These are phyloP conservation scores for Lycodopsis pacificus DNA, from an alignment of 2,797 vertebrate genomes.

Conservation along the genomic window DNA sequence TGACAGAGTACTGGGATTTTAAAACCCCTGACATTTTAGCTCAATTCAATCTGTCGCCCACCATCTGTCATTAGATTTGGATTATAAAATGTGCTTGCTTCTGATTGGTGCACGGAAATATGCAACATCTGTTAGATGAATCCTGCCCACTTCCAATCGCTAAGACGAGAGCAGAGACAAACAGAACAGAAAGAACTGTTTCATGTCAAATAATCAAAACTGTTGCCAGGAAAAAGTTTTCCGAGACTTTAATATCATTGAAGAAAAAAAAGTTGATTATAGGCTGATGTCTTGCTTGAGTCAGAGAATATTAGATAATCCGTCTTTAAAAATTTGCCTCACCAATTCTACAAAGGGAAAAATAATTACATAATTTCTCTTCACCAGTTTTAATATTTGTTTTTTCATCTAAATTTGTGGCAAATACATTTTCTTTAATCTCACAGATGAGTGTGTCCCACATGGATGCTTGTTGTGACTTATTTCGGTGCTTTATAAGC, in stretches of 20 bases:
- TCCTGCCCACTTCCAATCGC: not conserved
- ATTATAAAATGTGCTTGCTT: not conserved
- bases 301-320: constrained; percentile 18
- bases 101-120: not conserved
- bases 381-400: constrained; percentile 23
- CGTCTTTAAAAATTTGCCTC: not conserved
- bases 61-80: not conserved
- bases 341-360: constrained; percentile 6
- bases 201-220: too few species aligned
- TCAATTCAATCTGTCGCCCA: not conserved
- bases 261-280: not conserved
- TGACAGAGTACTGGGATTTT: not conserved
- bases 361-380: constrained; percentile 5
- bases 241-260: not conserved
- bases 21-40: not conserved
- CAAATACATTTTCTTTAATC: constrained; percentile 25
- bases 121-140: not conserved
- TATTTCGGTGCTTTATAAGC: constrained; percentile 26
- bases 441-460: constrained; percentile 31
- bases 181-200: too few species aligned
- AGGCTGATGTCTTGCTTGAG: constrained; percentile 8
- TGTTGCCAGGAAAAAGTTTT: not conserved
- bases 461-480: constrained; percentile 25
- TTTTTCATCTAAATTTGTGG: constrained; percentile 1
- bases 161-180: not conserved